These are phyloP conservation scores for Penaeus indicus DNA, from an alignment of 1,140 invertebrate species.

Conservation along the genomic window DNA sequence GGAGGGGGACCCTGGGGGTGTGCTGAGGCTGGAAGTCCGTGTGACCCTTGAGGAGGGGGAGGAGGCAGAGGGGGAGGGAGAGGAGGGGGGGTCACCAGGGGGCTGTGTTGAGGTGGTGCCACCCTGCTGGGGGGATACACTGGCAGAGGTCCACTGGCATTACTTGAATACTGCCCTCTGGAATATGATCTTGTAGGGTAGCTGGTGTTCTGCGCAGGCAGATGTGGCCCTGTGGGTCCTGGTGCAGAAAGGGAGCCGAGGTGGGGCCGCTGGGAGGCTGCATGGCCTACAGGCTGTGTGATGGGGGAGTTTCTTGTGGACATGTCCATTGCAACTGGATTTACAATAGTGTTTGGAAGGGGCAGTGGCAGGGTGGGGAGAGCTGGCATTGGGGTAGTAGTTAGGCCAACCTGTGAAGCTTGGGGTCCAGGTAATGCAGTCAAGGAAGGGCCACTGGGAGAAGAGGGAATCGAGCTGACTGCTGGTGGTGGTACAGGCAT, in stretches of 20 bases:
- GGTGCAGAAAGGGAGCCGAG: not conserved
- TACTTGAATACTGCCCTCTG: not conserved
- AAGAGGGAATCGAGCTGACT: too few relatives aligned
- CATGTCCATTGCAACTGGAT: not conserved
- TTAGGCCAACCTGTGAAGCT: not conserved
- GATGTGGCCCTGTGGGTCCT: not conserved
- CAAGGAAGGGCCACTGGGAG: not conserved
- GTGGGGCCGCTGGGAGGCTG: not conserved
- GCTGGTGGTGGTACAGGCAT: conserved; percentile 27
- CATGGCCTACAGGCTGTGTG: not conserved
- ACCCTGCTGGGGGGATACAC: not conserved
- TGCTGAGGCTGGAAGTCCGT: conserved; percentile 1
- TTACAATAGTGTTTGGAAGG: not conserved
- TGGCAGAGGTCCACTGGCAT: not conserved
- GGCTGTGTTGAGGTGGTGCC: not conserved
- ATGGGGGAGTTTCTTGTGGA: not conserved
- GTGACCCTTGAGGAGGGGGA: conserved; percentile 13
- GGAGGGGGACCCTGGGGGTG: conserved; percentile 28
- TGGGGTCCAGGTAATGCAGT: not conserved
- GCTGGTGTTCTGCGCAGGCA: not conserved
- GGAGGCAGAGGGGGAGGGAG: conserved; percentile 36
- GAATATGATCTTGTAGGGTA: too few relatives aligned
- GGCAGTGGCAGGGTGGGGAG: conserved; percentile 16
- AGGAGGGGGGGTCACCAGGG: conserved; percentile 34
- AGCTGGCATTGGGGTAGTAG: conserved; percentile 4